Conservation (phyloP, 2,797 vertebrate species). For the Brachyalestes nurse region DNA sequence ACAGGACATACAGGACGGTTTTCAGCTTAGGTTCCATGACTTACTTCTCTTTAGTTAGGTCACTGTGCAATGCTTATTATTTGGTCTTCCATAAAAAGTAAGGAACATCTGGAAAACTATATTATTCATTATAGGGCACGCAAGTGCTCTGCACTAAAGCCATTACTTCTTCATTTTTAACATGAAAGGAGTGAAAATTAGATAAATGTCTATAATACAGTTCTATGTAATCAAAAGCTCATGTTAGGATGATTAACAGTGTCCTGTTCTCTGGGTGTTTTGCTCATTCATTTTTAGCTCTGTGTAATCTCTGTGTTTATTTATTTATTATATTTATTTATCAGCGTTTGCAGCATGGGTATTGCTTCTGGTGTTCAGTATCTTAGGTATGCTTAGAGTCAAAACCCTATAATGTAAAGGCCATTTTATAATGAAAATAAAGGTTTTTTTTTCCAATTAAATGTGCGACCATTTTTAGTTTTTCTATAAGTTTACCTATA, state of each 20-base stretch:
- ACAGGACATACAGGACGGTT: conserved; percentile 58
- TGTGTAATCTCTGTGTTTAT: conserved; percentile 41
- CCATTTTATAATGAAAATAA: conserved; percentile 80
- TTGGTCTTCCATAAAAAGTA: conserved; percentile 69
- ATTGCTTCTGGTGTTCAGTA: conserved; percentile 76
- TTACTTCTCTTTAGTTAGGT: conserved; percentile 43
- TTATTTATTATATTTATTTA: not conserved
- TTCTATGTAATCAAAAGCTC: conserved; percentile 53
- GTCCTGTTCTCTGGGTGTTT: conserved; percentile 62
- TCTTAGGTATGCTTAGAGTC: conserved; percentile 83
- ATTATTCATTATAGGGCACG: conserved; percentile 61
- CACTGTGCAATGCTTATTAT: conserved; percentile 64
- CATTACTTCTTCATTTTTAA: conserved; percentile 60
- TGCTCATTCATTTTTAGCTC: conserved; percentile 53
- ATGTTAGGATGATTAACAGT: conserved; percentile 60
- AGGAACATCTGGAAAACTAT: conserved; percentile 51
- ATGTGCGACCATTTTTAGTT: not conserved
- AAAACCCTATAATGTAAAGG: conserved; percentile 81
- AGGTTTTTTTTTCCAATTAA: conserved; percentile 67
- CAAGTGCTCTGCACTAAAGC: conserved; percentile 61
- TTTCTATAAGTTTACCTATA: not conserved
- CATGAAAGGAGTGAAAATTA: conserved; percentile 54
- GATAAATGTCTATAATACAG: conserved; percentile 55
- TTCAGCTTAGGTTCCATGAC: conserved; percentile 35
- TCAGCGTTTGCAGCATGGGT: conserved; percentile 78